Conservation (phyloP, 2,797 vertebrate genomes). For the Eurystomus glaucurus region DNA sequence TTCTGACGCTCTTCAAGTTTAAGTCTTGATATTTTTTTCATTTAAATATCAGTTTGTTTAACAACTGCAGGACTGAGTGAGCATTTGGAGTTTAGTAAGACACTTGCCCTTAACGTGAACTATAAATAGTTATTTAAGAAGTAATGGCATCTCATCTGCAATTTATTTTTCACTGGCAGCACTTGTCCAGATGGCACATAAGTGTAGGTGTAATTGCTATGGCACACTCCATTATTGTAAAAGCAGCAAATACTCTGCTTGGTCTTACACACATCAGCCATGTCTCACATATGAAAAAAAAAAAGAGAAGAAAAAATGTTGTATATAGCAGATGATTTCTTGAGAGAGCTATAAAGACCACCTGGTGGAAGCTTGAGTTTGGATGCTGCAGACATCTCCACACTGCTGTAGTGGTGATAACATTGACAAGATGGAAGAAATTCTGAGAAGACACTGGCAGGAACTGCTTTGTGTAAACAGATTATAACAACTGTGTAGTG, state of each 20-base stretch:
- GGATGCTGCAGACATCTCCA: background rate
- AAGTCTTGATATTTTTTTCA: background rate
- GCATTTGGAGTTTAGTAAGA: background rate
- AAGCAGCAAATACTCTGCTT: background rate
- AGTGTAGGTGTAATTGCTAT: conserved; percentile 17
- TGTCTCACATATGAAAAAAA: background rate
- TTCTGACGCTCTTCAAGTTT: background rate
- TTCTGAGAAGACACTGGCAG: background rate
- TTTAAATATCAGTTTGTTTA: conserved; percentile 9
- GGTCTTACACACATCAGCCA: background rate
- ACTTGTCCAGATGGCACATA: conserved; percentile 16
- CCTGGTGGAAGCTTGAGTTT: background rate
- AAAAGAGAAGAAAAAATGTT: background rate
- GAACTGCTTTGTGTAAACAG: background rate
- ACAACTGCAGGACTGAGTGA: background rate
- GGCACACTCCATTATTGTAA: background rate
- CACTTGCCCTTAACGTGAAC: background rate
- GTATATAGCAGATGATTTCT: conserved; percentile 2
- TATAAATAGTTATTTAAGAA: conserved; percentile 26
- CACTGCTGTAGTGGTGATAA: background rate
- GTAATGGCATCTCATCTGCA: background rate
- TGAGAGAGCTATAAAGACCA: conserved; percentile 2
- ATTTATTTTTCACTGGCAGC: conserved; percentile 23
- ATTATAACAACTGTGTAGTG: background rate
- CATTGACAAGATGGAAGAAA: background rate